These are phyloP conservation scores for Charina bottae DNA, from an alignment of 2,113 vertebrate genomes.

Conservation along the genomic window DNA sequence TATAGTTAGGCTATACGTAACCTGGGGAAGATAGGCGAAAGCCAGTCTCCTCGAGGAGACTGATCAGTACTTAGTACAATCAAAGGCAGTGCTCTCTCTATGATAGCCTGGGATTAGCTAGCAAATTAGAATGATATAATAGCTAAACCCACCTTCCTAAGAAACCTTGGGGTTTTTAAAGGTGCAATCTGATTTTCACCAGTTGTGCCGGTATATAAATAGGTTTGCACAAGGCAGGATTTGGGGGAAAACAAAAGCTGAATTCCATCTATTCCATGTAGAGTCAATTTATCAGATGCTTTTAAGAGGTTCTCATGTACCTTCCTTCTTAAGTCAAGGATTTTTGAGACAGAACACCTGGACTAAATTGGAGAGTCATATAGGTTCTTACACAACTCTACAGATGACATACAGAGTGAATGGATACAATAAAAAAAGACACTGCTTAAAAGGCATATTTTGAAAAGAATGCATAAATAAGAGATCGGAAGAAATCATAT, in stretches of 20 bases:
- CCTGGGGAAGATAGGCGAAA: background rate
- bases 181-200: background rate
- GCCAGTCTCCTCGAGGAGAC: background rate
- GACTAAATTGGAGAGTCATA: background rate
- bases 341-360: background rate
- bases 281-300: background rate
- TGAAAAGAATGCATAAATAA: background rate
- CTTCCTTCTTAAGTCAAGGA: background rate
- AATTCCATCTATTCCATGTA: background rate
- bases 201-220: background rate
- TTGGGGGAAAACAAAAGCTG: background rate
- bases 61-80: background rate
- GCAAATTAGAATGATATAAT: background rate
- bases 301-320: background rate
- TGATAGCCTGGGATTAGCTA: background rate
- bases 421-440: background rate
- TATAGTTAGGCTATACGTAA: background rate
- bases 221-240: background rate
- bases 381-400: background rate
- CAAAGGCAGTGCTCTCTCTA: background rate
- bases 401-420: background rate
- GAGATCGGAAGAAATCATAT: background rate
- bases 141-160: background rate
- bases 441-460: background rate
- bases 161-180: background rate